phyloP scores from a whole-genome alignment of 2,888 invertebrate genomes.

The Thecophora atra region DNA sequence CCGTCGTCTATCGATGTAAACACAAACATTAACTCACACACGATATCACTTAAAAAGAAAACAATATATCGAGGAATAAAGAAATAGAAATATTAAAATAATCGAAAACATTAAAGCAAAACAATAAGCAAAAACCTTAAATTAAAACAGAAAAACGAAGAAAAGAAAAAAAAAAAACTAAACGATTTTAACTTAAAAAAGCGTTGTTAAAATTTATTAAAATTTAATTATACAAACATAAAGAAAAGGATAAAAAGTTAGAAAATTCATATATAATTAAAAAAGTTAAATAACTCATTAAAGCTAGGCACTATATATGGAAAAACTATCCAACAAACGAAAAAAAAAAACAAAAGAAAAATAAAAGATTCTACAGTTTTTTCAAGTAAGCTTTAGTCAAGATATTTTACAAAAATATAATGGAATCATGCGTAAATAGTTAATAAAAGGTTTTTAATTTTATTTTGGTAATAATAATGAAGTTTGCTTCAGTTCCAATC shows the following conservation, averaged over 20 bases:
- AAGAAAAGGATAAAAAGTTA: slow-evolving; percentile 35
- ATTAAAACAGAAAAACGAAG: not conserved
- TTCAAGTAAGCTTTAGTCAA: slow-evolving; percentile 35
- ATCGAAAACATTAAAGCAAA: slow-evolving; percentile 2
- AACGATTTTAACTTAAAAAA: slow-evolving; percentile 24
- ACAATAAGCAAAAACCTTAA: not conserved
- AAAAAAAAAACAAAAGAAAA: too few species aligned
- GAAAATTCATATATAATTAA: slow-evolving; percentile 22
- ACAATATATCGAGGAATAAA: too few species aligned
- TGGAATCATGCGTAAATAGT: slow-evolving; percentile 18
- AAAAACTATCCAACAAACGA: slow-evolving; percentile 13
- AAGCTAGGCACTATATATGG: slow-evolving; percentile 11
- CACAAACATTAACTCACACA: slow-evolving; percentile 3
- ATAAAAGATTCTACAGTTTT: slow-evolving; percentile 30
- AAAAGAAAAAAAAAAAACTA: slow-evolving; percentile 17
- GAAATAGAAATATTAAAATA: not conserved
- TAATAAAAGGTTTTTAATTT: slow-evolving; percentile 24
- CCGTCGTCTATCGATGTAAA: slow-evolving; percentile 20
- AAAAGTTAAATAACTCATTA: slow-evolving; percentile 9
- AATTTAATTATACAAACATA: slow-evolving; percentile 26
- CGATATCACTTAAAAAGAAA: not conserved
- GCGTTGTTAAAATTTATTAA: slow-evolving; percentile 24
- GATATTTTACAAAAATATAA: slow-evolving; percentile 25
- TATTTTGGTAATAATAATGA: not conserved
- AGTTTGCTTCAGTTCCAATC: not conserved